Evolutionary conservation across 2,888 invertebrate species (phyloP).

Genomic region (Cistogaster globosa): DNA sequence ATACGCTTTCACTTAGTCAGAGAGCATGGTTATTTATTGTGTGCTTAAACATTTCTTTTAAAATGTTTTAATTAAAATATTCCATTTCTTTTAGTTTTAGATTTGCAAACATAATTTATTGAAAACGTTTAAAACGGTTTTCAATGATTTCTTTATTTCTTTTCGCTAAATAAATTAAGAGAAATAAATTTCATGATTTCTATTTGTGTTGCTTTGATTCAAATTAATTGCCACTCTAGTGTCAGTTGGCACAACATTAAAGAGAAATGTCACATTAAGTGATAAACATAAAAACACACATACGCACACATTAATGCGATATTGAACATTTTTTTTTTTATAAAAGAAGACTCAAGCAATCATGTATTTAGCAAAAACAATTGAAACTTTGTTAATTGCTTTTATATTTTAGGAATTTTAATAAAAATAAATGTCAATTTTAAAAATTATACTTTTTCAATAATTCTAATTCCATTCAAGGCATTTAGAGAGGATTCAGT

Average conservation of each 20-base stretch:
- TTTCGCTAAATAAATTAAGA: neutral
- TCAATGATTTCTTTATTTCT: conserved; percentile 10
- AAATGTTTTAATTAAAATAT: neutral
- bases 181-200: conserved; percentile 10
- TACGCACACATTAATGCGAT: conserved; percentile 7
- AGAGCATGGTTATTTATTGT: no score
- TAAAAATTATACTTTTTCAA: no score
- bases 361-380: no score
- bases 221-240: conserved; percentile 80
- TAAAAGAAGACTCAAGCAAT: neutral
- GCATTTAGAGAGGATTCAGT: neutral
- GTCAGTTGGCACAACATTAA: conserved; percentile 80
- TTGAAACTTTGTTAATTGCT: no score
- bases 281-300: conserved; percentile 28
- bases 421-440: no score
- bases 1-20: no score
- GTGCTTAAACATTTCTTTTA: neutral
- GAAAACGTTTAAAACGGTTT: conserved; percentile 28
- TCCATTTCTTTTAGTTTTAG: neutral
- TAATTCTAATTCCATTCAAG: no score
- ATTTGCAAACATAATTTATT: conserved; percentile 14
- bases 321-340: neutral
- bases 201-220: conserved; percentile 1
- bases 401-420: no score
- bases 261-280: conserved; percentile 79